A percentile compares a stretch with the other conserved stretches of the same genome.
Conservation (phyloP, 2,113 vertebrate genomes). For the Anarrhichthys ocellatus region DNA sequence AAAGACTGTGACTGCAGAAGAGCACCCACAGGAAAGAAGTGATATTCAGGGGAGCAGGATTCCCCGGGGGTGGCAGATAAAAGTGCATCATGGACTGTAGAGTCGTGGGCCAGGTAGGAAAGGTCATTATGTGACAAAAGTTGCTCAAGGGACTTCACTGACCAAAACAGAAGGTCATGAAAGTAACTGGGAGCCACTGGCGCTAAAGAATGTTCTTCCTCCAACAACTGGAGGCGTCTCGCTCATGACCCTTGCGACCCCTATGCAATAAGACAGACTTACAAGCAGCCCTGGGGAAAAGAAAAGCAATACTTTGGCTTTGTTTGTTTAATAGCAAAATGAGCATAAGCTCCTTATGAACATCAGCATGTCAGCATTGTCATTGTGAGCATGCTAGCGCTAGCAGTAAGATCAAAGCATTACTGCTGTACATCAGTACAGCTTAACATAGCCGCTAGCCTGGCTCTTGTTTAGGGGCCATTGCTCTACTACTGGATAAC, state of each 20-base stretch:
- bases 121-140: conserved; percentile 76
- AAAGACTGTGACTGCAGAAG: conserved; percentile 41
- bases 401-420: background rate
- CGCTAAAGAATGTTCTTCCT: conserved; percentile 53
- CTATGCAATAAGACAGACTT: background rate
- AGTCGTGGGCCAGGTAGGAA: conserved; percentile 72
- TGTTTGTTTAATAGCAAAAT: conserved; percentile 33
- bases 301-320: background rate
- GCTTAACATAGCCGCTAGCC: background rate
- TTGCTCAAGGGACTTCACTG: conserved; percentile 69
- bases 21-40: conserved; percentile 59
- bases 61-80: conserved; percentile 68
- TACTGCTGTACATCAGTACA: background rate
- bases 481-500: background rate
- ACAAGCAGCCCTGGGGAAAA: background rate
- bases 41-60: conserved; percentile 69
- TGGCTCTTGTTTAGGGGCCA: background rate
- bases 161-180: conserved; percentile 76
- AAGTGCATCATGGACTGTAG: conserved; percentile 68
- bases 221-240: conserved; percentile 40
- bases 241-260: conserved; percentile 23
- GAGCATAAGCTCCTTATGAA: background rate
- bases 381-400: background rate
- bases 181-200: conserved; percentile 59
- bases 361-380: background rate